Base-by-base conservation (phyloP, 2,888 invertebrate genomes). In the Athalia rosae region DNA sequence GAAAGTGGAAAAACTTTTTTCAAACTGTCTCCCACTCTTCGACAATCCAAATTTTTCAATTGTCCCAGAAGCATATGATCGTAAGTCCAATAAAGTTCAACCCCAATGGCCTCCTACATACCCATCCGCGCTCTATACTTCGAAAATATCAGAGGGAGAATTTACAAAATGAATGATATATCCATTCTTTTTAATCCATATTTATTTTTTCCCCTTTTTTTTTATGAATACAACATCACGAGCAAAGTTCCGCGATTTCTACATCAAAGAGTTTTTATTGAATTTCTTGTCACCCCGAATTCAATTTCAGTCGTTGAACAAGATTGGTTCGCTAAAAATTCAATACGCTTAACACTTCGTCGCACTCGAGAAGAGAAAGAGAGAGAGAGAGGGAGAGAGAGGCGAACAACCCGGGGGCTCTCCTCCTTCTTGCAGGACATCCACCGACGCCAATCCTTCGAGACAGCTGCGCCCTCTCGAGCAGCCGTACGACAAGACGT, bases 321-420 rank as follows among this genome's bases (percentile, higher is more conserved):
- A 61, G 76, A 61, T 76, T 76, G 76, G 62, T 76, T 76, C 76
- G 76, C 61, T 61, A 50, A 76, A 74, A 63, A 76, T 76, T 76
- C 76, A 63, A 76, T 76, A 76, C 76, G 28, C 76, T 76, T 76
- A 76, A 76, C 62, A 76, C 63, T 76, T 45, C 61, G 50, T 50
- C 56, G 76, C 76, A 76, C 63, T 63, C 62, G 50, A 53, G 61
- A 50, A 62, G 28, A 76, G 58, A 61, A 61, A 61, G n/a, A 56
- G 9, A 41, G 13, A n/a, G 11, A 50, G 50, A 53, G 11, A 53
- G 53, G 7, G 9, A 53, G 53, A 53, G n/a, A 53, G 11, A 50
- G 50, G 8, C 50, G 50, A 50, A 50, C 50, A 28, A 28, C 28
- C 28, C 28, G 28, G 1, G 28, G 28, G 28, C 47, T 45, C 66